A percentile compares a stretch with the other conserved stretches of the same genome.
phyloP scores from a whole-genome alignment of 2,888 invertebrate species.

The Drosophila nr. perissopoda region DNA sequence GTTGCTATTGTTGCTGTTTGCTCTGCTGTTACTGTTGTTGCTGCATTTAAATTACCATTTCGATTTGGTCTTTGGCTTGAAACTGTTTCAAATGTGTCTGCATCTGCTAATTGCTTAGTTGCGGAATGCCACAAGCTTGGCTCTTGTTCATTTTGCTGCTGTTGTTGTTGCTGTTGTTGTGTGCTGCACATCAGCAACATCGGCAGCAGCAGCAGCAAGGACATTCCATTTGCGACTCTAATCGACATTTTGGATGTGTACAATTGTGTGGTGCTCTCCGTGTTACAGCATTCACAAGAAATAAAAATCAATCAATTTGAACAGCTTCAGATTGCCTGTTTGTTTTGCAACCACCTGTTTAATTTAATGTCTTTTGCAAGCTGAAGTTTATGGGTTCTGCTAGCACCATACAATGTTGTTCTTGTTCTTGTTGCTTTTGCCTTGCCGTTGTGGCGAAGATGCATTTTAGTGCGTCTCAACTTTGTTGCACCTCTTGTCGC shows the following conservation, averaged over 20 bases:
- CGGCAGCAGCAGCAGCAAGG: constrained; percentile 27
- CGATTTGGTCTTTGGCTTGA: constrained; percentile 4
- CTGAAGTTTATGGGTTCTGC: constrained; percentile 66
- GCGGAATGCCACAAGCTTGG: background rate
- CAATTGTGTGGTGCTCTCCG: constrained; percentile 17
- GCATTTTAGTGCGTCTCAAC: constrained; percentile 58
- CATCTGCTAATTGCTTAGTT: constrained; percentile 49
- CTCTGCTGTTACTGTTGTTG: background rate
- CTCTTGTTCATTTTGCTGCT: background rate
- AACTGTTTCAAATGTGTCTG: background rate
- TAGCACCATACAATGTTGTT: constrained; percentile 35
- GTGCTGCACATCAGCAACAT: constrained; percentile 15
- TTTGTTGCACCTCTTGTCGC: constrained; percentile 45
- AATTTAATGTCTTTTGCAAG: constrained; percentile 67
- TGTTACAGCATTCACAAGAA: constrained; percentile 45
- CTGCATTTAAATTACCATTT: constrained; percentile 46
- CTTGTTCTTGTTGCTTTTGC: constrained; percentile 12
- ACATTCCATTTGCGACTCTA: constrained; percentile 5
- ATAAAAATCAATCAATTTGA: constrained; percentile 70
- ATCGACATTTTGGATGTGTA: constrained; percentile 29
- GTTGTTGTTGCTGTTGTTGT: constrained; percentile 1
- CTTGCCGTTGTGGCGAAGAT: constrained; percentile 9
- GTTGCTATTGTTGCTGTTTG: background rate
- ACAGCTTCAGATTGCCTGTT: constrained; percentile 33
- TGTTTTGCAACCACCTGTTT: constrained; percentile 57